Percentiles rank a stretch among this genome's conserved stretches.
Evolutionary conservation across 1,140 invertebrate species (phyloP).

Genomic region (Leptinotarsa texana): DNA sequence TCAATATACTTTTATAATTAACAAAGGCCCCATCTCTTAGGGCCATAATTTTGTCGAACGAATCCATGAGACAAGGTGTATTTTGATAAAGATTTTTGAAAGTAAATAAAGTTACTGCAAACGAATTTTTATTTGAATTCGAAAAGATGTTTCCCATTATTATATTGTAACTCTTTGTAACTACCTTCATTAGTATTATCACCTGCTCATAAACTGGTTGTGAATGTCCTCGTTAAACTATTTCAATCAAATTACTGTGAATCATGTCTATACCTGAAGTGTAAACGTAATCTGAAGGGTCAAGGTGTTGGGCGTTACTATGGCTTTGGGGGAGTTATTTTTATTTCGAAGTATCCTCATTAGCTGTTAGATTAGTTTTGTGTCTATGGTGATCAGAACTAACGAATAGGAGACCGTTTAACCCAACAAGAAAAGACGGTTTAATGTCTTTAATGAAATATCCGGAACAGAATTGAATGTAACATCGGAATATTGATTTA

Average conservation of each 20-base stretch:
- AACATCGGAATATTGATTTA: too few relatives aligned
- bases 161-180: background rate
- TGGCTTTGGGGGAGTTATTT: slow-evolving; percentile 1
- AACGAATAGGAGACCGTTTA: background rate
- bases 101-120: too few relatives aligned
- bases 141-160: too few relatives aligned
- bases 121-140: too few relatives aligned
- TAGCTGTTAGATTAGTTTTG: background rate
- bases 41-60: too few relatives aligned
- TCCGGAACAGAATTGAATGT: too few relatives aligned
- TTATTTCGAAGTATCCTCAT: background rate
- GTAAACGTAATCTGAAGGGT: background rate
- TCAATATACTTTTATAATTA: too few relatives aligned
- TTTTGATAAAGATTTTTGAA: too few relatives aligned
- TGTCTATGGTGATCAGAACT: background rate
- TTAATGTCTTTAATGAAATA: too few relatives aligned
- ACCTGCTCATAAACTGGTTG: background rate
- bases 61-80: too few relatives aligned
- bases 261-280: background rate
- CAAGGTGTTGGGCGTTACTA: slow-evolving; percentile 1
- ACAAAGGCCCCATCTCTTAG: too few relatives aligned
- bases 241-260: background rate
- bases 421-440: too few relatives aligned
- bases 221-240: background rate
- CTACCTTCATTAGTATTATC: background rate